These are phyloP conservation scores for Tretioscincus oriximinensis DNA, from an alignment of 2,113 vertebrate species.

Conservation along the genomic window DNA sequence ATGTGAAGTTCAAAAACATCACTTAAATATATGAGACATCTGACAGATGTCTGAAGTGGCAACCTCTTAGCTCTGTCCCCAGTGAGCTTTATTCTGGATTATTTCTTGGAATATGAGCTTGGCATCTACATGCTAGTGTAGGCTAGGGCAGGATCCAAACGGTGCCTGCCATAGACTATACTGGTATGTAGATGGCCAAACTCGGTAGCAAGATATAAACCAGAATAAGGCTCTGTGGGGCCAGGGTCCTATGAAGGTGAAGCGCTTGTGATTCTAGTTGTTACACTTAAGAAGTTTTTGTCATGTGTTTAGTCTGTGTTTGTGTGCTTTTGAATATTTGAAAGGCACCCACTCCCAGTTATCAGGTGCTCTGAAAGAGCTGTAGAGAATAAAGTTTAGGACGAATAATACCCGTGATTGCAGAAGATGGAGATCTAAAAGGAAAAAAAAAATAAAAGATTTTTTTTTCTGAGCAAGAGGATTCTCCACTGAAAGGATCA, in stretches of 20 bases:
- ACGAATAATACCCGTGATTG: constrained; percentile 78
- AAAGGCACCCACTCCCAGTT: constrained; percentile 36
- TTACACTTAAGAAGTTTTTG: constrained; percentile 42
- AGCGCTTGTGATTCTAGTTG: constrained; percentile 48
- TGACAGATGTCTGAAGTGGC: constrained; percentile 50
- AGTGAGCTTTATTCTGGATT: too few relatives aligned
- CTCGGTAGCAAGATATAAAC: too few relatives aligned
- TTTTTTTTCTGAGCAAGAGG: constrained; percentile 78
- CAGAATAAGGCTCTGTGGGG: too few relatives aligned
- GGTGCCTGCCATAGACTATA: too few relatives aligned
- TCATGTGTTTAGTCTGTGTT: constrained; percentile 44
- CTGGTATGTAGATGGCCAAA: too few relatives aligned
- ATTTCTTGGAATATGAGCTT: too few relatives aligned
- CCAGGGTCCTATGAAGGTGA: constrained; percentile 37
- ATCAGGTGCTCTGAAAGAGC: constrained; percentile 69
- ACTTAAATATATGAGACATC: constrained; percentile 56
- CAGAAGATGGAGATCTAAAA: constrained; percentile 61
- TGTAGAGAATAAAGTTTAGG: constrained; percentile 47
- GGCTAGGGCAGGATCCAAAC: too few relatives aligned
- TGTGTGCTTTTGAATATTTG: constrained; percentile 24
- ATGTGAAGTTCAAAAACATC: constrained; percentile 21
- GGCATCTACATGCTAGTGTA: too few relatives aligned
- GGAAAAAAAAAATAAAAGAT: constrained; percentile 82
- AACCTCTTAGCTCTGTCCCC: constrained; percentile 30
- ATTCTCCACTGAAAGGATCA: constrained; percentile 83